phyloP scores from a whole-genome alignment of 1,140 invertebrate species.

The Pygmarrhopalites habei region DNA sequence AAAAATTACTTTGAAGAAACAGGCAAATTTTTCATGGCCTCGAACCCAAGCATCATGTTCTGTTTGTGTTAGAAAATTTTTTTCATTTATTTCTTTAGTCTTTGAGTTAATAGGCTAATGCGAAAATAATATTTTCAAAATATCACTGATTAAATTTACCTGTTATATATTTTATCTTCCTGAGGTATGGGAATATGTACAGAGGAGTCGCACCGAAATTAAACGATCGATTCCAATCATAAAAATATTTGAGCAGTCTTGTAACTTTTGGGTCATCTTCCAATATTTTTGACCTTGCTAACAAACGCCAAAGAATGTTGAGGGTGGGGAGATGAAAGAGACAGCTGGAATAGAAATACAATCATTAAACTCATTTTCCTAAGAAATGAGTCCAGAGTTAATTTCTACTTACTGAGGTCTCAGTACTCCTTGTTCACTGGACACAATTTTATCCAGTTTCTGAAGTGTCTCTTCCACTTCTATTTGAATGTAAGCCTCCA shows the following conservation, averaged over 20 bases:
- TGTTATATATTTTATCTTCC: neutral
- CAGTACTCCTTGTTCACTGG: too few relatives aligned
- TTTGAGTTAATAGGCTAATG: too few relatives aligned
- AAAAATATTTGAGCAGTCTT: slow-evolving; percentile 8
- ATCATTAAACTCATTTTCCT: neutral
- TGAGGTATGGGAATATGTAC: slow-evolving; percentile 13
- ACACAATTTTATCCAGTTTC: neutral
- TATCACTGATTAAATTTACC: too few relatives aligned
- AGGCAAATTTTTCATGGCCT: neutral
- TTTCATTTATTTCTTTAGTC: too few relatives aligned
- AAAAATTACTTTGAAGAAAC: slow-evolving; percentile 13
- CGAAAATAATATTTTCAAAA: too few relatives aligned
- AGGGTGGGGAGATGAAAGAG: slow-evolving; percentile 44
- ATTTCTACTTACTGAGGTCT: neutral
- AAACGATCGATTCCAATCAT: slow-evolving; percentile 12
- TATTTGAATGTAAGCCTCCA: slow-evolving; percentile 14
- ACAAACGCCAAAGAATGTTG: slow-evolving; percentile 47
- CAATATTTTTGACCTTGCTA: slow-evolving; percentile 49
- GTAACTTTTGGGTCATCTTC: slow-evolving; percentile 40
- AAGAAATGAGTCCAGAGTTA: too few relatives aligned
- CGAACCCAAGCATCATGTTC: neutral
- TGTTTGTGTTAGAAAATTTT: too few relatives aligned
- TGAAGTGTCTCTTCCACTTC: slow-evolving; percentile 10
- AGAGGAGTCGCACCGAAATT: slow-evolving; percentile 7
- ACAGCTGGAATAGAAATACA: neutral